Evolutionary conservation across 2,888 invertebrate genomes (phyloP).

Genomic region (Lochmaea capreae): DNA sequence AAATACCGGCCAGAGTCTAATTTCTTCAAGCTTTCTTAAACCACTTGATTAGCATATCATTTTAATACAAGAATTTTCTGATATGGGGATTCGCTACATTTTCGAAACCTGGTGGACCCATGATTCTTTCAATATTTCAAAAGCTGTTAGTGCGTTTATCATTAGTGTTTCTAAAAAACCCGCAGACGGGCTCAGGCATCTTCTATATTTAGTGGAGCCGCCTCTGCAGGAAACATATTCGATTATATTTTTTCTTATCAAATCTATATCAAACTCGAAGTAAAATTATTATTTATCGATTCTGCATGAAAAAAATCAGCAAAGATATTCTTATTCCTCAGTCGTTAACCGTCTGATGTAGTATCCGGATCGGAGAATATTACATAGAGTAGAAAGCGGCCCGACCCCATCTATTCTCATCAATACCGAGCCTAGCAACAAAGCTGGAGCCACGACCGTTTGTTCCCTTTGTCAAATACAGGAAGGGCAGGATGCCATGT

Average conservation of each 20-base stretch:
- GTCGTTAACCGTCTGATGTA: conserved; percentile 9
- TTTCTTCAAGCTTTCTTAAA: no score
- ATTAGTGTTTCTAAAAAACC: no score
- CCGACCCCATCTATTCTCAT: conserved; percentile 25
- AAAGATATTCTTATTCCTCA: neutral
- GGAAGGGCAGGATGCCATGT: conserved; percentile 23
- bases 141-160: no score
- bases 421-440: conserved; percentile 36
- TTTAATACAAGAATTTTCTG: no score
- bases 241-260: neutral
- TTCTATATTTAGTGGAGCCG: no score
- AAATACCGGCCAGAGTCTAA: no score
- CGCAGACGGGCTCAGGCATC: no score
- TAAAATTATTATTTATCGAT: neutral
- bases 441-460: conserved; percentile 18
- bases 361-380: conserved; percentile 10
- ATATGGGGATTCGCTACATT: no score
- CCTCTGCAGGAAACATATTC: no score
- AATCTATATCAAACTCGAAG: neutral
- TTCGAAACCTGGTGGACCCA: no score
- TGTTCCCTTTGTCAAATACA: conserved; percentile 33
- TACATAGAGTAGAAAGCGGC: conserved; percentile 6
- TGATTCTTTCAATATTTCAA: no score
- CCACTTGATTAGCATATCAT: no score
- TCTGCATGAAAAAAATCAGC: neutral